Conservation (phyloP, 2,888 invertebrate genomes). For the Druceiella hillmani region DNA sequence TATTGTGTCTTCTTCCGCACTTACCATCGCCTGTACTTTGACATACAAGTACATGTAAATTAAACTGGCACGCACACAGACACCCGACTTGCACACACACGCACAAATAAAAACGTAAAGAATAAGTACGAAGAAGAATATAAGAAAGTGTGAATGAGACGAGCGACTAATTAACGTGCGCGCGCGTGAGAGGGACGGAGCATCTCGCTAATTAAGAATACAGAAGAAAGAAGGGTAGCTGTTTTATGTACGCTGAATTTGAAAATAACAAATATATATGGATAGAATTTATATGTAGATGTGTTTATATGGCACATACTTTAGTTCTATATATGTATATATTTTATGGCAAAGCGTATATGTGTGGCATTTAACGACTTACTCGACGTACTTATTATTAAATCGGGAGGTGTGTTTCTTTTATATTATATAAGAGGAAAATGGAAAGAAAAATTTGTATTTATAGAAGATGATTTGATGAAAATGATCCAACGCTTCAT, state of each 20-base stretch:
- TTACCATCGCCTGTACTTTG: constrained; percentile 36
- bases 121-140: constrained; percentile 53
- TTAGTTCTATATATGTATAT: too few species aligned
- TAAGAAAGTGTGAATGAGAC: constrained; percentile 53
- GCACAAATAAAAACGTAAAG: constrained; percentile 54
- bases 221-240: constrained; percentile 56
- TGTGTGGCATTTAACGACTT: too few species aligned
- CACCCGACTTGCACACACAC: constrained; percentile 47
- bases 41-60: constrained; percentile 54
- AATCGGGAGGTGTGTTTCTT: too few species aligned
- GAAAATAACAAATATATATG: constrained; percentile 47
- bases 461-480: too few species aligned
- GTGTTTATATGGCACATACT: constrained; percentile 34
- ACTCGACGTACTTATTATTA: too few species aligned
- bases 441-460: too few species aligned
- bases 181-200: constrained; percentile 40
- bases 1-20: too few species aligned
- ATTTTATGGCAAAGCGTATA: too few species aligned
- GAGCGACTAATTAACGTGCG: constrained; percentile 44
- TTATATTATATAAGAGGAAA: too few species aligned
- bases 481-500: too few species aligned
- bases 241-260: constrained; percentile 51
- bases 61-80: constrained; percentile 37
- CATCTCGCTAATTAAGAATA: constrained; percentile 66
- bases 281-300: constrained; percentile 34